Evolutionary conservation across 2,797 vertebrate species (phyloP).

Genomic region (Carapus acus): DNA sequence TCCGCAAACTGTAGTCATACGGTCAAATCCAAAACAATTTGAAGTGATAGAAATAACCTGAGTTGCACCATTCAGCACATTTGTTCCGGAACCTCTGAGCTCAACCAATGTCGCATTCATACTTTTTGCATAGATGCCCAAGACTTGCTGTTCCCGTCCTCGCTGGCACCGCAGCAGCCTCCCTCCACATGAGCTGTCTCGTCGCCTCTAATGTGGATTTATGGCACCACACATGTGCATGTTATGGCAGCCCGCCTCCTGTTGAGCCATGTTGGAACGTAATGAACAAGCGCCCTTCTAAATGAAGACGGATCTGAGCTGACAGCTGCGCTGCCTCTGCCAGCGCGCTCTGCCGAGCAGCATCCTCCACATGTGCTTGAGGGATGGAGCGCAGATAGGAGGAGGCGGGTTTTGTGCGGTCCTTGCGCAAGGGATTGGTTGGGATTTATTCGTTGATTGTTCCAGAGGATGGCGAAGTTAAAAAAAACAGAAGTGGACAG

Average conservation of each 20-base stretch:
- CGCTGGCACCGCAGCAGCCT: slow-evolving; percentile 4
- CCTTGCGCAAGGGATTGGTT: slow-evolving; percentile 1
- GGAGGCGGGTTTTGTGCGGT: slow-evolving; percentile 7
- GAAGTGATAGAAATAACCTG: slow-evolving; percentile 5
- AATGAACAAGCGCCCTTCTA: slow-evolving; percentile 59
- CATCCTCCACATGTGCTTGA: slow-evolving; percentile 46
- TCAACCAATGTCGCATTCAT: too few species aligned
- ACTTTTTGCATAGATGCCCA: not conserved
- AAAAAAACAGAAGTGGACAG: not conserved
- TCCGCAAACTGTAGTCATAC: slow-evolving; percentile 36
- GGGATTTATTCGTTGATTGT: not conserved
- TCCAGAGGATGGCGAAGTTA: not conserved
- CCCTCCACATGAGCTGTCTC: slow-evolving; percentile 37
- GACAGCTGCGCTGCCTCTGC: slow-evolving; percentile 51
- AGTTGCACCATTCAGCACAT: not conserved
- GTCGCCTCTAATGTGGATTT: slow-evolving; percentile 68
- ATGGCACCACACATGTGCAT: slow-evolving; percentile 51
- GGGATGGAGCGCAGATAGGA: slow-evolving; percentile 27
- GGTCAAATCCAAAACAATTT: slow-evolving; percentile 14
- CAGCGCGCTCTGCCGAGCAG: slow-evolving; percentile 26
- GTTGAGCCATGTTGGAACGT: slow-evolving; percentile 51
- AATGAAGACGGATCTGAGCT: slow-evolving; percentile 69
- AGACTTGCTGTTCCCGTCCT: slow-evolving; percentile 18
- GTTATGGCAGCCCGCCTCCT: slow-evolving; percentile 50
- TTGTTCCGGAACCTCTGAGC: not conserved